phyloP scores from a whole-genome alignment of 2,797 vertebrate genomes.

The Pantherophis alleghaniensis region DNA sequence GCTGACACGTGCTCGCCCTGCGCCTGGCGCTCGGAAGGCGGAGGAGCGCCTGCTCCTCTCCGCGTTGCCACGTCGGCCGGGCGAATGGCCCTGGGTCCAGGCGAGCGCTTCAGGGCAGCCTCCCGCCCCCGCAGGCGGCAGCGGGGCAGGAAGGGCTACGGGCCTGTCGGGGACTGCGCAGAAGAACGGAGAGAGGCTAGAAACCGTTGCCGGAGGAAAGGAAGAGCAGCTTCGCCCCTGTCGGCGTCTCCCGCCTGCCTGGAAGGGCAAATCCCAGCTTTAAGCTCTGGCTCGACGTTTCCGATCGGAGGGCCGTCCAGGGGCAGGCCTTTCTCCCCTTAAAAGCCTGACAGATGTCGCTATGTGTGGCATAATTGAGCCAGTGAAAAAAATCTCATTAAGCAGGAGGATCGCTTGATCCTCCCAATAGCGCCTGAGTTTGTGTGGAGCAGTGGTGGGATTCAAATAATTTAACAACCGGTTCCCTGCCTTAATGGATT shows the following conservation, averaged over 20 bases:
- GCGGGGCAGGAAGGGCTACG: background rate
- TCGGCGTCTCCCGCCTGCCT: background rate
- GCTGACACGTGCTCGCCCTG: slow-evolving; percentile 12
- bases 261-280: background rate
- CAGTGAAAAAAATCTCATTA: background rate
- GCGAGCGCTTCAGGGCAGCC: background rate
- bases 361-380: background rate
- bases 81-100: background rate
- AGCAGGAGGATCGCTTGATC: background rate
- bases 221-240: background rate
- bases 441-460: no score
- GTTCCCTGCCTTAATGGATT: no score
- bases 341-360: background rate
- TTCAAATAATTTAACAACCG: no score
- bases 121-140: background rate
- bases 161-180: background rate
- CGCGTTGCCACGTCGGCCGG: slow-evolving; percentile 28
- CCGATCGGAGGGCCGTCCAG: background rate
- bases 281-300: background rate
- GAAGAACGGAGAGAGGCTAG: background rate
- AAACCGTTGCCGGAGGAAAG: background rate
- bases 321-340: background rate
- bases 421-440: background rate
- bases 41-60: background rate
- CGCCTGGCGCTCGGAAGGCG: background rate